Percentiles rank a stretch among this genome's conserved stretches.
These are phyloP conservation scores for Balearica regulorum DNA, from an alignment of 2,797 vertebrate species.

Conservation along the genomic window DNA sequence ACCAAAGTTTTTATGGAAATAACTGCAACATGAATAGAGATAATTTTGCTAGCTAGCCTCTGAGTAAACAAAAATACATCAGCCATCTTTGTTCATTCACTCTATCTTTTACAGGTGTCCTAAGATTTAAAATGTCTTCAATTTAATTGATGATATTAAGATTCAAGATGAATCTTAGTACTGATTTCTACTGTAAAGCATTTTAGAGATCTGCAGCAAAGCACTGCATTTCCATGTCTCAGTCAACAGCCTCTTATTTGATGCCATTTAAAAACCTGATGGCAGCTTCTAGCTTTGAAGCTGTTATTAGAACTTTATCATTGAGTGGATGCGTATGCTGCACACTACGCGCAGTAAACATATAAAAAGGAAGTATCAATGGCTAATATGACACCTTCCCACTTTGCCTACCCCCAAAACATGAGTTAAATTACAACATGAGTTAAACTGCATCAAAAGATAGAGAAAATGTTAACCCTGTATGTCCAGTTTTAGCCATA, in stretches of 20 bases:
- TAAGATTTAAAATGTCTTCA: not conserved
- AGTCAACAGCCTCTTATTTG: not conserved
- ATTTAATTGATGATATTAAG: not conserved
- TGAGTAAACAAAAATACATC: not conserved
- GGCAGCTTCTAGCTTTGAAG: not conserved
- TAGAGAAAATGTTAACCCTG: not conserved
- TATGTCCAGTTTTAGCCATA: not conserved
- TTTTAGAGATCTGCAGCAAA: not conserved
- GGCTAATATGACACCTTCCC: not conserved
- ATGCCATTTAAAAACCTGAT: not conserved
- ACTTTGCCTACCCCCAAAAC: not conserved
- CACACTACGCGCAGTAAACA: not conserved
- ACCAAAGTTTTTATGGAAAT: not conserved
- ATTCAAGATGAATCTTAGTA: not conserved
- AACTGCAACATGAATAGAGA: not conserved
- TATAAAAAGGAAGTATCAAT: not conserved
- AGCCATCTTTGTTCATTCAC: not conserved
- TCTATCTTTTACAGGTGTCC: not conserved
- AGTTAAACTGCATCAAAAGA: not conserved
- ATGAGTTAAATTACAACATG: not conserved
- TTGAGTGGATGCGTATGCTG: not conserved
- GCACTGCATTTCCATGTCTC: not conserved
- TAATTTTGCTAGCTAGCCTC: not conserved
- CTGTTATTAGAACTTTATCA: not conserved
- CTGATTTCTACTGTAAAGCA: not conserved